phyloP scores from a whole-genome alignment of 2,888 invertebrate species.

The Amaurobius ferox region DNA sequence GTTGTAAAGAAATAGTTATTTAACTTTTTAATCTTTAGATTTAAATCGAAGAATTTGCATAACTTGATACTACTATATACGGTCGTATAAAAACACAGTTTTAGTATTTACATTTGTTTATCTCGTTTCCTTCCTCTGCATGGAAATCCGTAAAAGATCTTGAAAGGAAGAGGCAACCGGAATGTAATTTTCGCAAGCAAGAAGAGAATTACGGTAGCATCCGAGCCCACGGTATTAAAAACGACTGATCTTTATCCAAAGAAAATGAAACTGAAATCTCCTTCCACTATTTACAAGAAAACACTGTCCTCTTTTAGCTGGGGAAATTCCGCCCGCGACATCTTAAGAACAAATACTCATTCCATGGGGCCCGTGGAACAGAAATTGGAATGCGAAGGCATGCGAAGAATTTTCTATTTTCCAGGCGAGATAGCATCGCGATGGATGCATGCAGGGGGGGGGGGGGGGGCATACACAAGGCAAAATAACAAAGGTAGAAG shows the following conservation, averaged over 20 bases:
- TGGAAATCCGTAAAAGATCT: too few species aligned
- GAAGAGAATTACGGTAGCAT: not conserved
- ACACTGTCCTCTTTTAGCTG: not conserved
- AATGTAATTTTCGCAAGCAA: slow-evolving; percentile 1
- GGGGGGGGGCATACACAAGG: not conserved
- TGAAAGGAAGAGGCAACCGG: not conserved
- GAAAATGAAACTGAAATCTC: slow-evolving; percentile 18
- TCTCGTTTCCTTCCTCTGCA: too few species aligned
- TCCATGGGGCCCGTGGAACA: slow-evolving; percentile 8
- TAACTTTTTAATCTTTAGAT: too few species aligned
- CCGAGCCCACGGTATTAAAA: not conserved
- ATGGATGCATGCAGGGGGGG: not conserved
- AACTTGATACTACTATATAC: too few species aligned
- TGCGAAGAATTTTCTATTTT: slow-evolving; percentile 34
- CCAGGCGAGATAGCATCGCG: slow-evolving; percentile 21
- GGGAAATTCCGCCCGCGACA: not conserved
- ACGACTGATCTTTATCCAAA: not conserved
- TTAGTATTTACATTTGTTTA: too few species aligned
- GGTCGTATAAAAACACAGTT: too few species aligned
- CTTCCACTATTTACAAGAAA: slow-evolving; percentile 4
- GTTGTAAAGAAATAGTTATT: too few species aligned
- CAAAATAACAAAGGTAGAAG: not conserved
- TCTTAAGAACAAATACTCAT: slow-evolving; percentile 14
- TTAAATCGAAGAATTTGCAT: too few species aligned
- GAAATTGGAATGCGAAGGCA: slow-evolving; percentile 32